Conservation (phyloP, 1,140 invertebrate species). For the Dendrolimus punctatus region DNA sequence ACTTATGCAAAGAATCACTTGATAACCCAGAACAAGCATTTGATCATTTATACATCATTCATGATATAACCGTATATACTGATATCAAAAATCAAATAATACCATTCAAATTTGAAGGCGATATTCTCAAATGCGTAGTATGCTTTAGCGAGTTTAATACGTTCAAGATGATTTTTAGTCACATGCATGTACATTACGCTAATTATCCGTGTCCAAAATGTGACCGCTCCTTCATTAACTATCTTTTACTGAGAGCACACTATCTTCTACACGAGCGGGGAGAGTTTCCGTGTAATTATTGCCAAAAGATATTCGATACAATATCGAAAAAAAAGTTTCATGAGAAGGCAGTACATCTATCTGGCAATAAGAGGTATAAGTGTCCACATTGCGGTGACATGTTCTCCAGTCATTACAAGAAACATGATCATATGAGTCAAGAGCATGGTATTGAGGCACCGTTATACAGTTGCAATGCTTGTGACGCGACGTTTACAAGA, state of each 20-base stretch:
- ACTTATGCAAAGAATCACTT: slow-evolving; percentile 17
- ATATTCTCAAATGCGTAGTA: no score
- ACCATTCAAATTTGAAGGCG: slow-evolving; percentile 4
- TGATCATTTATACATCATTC: slow-evolving; percentile 17
- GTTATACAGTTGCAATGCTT: neutral
- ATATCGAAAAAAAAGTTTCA: neutral
- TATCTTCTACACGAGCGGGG: neutral
- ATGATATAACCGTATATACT: slow-evolving; percentile 17
- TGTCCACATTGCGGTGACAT: no score
- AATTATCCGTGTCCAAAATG: neutral
- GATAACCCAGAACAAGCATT: slow-evolving; percentile 18
- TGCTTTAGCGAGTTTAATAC: no score
- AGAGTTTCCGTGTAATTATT: neutral
- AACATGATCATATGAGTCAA: neutral
- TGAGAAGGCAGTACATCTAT: no score
- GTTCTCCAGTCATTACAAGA: neutral
- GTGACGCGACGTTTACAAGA: neutral
- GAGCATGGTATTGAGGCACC: neutral
- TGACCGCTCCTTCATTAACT: neutral
- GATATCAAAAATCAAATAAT: slow-evolving; percentile 19
- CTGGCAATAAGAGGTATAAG: no score
- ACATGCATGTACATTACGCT: neutral
- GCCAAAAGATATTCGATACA: neutral
- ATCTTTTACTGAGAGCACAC: neutral
- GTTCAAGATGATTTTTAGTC: neutral